Evolutionary conservation across 2,113 vertebrate species (phyloP).

Genomic region (Siniperca chuatsi): DNA sequence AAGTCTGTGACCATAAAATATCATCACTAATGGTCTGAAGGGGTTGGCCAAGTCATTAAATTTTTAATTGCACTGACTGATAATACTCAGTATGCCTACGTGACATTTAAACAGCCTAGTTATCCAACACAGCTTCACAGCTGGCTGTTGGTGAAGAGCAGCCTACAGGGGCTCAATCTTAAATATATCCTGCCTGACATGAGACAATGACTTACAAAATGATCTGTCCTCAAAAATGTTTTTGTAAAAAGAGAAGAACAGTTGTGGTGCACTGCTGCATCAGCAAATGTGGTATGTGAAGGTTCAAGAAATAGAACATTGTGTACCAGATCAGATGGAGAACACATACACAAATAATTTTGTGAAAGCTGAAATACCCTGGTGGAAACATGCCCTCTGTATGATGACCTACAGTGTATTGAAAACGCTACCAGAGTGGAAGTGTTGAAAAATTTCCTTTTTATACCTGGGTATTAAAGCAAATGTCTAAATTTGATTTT

Average conservation of each 20-base stretch:
- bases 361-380: not conserved
- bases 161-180: not conserved
- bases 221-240: not conserved
- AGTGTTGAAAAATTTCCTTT: not conserved
- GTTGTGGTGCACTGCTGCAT: not conserved
- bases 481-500: not conserved
- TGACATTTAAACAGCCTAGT: not conserved
- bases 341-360: not conserved
- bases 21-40: not conserved
- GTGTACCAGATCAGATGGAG: not conserved
- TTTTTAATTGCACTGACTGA: slow-evolving; percentile 4
- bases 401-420: not conserved
- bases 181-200: not conserved
- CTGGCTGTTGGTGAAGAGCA: not conserved
- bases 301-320: slow-evolving; percentile 2
- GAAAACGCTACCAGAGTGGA: too few relatives aligned
- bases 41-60: not conserved
- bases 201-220: not conserved
- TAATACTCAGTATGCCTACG: not conserved
- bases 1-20: not conserved
- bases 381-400: not conserved
- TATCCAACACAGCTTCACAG: slow-evolving; percentile 2
- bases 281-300: slow-evolving; percentile 22
- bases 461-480: not conserved
- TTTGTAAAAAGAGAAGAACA: slow-evolving; percentile 5